These are phyloP conservation scores for Polypedilum pembai DNA, from an alignment of 1,140 invertebrate species.

Conservation along the genomic window DNA sequence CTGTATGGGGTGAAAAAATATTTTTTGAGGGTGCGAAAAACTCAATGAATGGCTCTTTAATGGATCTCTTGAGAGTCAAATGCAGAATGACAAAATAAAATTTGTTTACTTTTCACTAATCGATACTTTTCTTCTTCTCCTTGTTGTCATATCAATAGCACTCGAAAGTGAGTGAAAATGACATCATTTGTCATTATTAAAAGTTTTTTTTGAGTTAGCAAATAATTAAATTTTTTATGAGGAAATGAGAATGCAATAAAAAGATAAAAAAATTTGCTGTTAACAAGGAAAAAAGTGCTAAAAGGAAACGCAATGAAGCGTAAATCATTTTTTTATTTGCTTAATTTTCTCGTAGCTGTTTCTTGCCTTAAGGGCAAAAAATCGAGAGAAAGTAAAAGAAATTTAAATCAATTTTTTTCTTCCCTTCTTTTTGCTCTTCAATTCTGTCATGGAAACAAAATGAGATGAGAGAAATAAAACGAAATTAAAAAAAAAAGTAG, in stretches of 20 bases:
- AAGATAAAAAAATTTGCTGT: background rate
- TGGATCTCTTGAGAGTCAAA: constrained; percentile 16
- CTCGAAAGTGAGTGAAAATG: background rate
- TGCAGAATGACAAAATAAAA: background rate
- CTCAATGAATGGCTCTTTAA: background rate
- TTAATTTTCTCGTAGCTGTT: background rate
- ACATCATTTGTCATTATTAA: constrained; percentile 7
- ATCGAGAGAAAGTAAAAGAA: constrained; percentile 10
- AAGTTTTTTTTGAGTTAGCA: background rate
- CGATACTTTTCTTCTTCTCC: background rate
- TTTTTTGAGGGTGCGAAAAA: background rate
- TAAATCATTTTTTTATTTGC: constrained; percentile 19
- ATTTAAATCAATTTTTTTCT: constrained; percentile 16
- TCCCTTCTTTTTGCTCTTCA: background rate
- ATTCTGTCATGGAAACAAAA: background rate
- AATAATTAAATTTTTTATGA: background rate
- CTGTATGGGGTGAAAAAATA: background rate
- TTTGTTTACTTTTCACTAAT: background rate
- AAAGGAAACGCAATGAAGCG: background rate
- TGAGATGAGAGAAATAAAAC: background rate
- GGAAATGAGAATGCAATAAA: constrained; percentile 12
- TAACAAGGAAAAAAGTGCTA: background rate
- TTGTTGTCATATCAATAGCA: background rate
- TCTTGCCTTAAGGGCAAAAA: background rate
- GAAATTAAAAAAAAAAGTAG: background rate